phyloP scores from a whole-genome alignment of 2,797 vertebrate species.

The Tenualosa thibaudeaui region DNA sequence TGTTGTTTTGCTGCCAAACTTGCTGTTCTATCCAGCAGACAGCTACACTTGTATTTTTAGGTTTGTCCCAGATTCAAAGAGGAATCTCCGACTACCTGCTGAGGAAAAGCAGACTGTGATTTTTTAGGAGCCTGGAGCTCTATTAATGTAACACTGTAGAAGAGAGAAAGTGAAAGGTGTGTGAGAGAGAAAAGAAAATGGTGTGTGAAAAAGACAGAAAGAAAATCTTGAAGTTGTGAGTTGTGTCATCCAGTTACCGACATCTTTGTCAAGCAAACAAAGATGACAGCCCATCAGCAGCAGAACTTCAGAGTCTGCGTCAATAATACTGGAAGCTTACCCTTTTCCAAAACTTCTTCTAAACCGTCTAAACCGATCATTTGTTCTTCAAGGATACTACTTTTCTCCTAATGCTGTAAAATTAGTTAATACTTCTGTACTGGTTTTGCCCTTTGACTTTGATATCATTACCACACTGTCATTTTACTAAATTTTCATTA shows the following conservation, averaged over 20 bases:
- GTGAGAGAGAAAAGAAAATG: constrained; percentile 15
- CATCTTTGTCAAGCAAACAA: neutral
- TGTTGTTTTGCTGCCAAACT: constrained; percentile 32
- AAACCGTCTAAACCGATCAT: too few relatives aligned
- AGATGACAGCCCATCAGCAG: neutral
- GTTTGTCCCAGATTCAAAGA: constrained; percentile 49
- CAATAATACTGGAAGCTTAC: too few relatives aligned
- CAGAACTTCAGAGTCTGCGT: neutral
- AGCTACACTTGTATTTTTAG: constrained; percentile 48
- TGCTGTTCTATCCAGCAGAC: constrained; percentile 28
- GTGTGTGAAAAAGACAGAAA: neutral
- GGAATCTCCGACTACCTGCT: constrained; percentile 40
- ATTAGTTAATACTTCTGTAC: too few relatives aligned
- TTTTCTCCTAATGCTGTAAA: too few relatives aligned
- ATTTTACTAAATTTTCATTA: too few relatives aligned
- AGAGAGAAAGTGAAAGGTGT: constrained; percentile 10
- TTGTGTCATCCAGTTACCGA: too few relatives aligned
- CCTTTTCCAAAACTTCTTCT: too few relatives aligned
- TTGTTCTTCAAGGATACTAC: too few relatives aligned
- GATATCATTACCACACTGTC: too few relatives aligned
- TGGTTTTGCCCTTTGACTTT: too few relatives aligned
- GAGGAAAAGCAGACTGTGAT: neutral
- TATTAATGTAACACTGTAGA: constrained; percentile 1
- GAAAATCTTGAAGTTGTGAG: too few relatives aligned
- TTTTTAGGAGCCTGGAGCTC: neutral